Evolutionary conservation across 2,113 vertebrate species (phyloP).

Genomic region (Dascyllus trimaculatus): DNA sequence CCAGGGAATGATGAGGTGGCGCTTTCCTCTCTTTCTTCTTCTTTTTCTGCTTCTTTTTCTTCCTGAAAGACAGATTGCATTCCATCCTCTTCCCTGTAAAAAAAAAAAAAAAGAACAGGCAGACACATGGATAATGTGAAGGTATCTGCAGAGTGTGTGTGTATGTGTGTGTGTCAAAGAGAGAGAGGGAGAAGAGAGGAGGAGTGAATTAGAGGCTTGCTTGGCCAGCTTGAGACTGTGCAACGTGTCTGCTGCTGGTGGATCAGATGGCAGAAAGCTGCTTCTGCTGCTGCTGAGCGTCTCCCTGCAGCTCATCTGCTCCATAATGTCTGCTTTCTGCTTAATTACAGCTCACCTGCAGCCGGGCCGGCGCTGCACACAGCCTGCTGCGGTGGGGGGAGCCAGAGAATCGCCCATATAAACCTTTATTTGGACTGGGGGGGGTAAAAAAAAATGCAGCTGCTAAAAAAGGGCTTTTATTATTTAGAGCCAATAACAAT

Average conservation of each 20-base stretch:
- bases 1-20: constrained; percentile 79
- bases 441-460: not conserved
- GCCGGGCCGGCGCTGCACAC: constrained; percentile 70
- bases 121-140: constrained; percentile 81
- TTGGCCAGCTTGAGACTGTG: constrained; percentile 75
- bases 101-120: constrained; percentile 63
- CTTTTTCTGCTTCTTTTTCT: constrained; percentile 39
- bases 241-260: constrained; percentile 78
- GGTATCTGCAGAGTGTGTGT: constrained; percentile 52
- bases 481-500: constrained; percentile 78
- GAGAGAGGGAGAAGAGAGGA: constrained; percentile 33
- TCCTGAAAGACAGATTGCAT: constrained; percentile 74
- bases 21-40: constrained; percentile 63
- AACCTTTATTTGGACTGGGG: constrained; percentile 68
- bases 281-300: constrained; percentile 55
- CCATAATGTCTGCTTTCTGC: constrained; percentile 73
- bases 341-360: constrained; percentile 82
- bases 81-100: constrained; percentile 66
- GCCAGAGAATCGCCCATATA: constrained; percentile 31
- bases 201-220: constrained; percentile 78
- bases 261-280: constrained; percentile 75
- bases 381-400: constrained; percentile 3
- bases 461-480: constrained; percentile 69
- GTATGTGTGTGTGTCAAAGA: constrained; percentile 29
- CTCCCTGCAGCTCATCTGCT: constrained; percentile 73